Evolutionary conservation across 2,888 invertebrate genomes (phyloP), one percentile per base, ranked within the genome.

Genomic region (Choristoneura rosaceana): DNA sequence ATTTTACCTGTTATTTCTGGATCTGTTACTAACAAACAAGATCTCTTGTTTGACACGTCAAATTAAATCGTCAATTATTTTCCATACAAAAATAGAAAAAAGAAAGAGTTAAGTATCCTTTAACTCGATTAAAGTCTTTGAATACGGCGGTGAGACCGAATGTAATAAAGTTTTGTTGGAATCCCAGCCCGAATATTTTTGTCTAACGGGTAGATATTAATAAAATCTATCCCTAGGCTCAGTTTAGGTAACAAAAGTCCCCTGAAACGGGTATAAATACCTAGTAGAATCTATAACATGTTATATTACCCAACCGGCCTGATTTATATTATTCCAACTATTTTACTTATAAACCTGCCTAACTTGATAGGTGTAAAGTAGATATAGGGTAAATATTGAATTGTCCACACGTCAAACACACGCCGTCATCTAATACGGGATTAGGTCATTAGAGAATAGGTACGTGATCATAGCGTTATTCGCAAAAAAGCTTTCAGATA

Each of bases 401-500:
- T 38, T 17, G 10, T 34, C 3, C 64, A 64, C 64, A 63, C 50
- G 43, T 66, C 52, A 67, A 71, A 67, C 7, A 62, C 47, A 55
- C 17, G 41, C 52, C 34, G 62, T 62, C 66, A 68, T 73, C 61
- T 74, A 68, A 71, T 75, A 74, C 75, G 74, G 78, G 79, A 84
- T 82, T 81, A 83, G 82, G 79, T 82, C 80, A 83, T 82, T 81
- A 81, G 79, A 79, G 74, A 81, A 14, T 47, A 12, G 45, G 76
- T 80, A 74, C 63, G 69, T 74, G 67, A 17, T 65, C 66, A 71
- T 79, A 80, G 82, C 78, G 83, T 84, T 81, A 82, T 82, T 78
- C 78, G 82, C 79, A 87, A 86, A 86, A 88, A 87, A 86, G 83
- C 84, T 84, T 71, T 61, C 74, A 45, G 79, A 75, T 83, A 86